These are phyloP conservation scores for Limnodromus scolopaceus DNA, from an alignment of 2,797 vertebrate species.

Conservation along the genomic window DNA sequence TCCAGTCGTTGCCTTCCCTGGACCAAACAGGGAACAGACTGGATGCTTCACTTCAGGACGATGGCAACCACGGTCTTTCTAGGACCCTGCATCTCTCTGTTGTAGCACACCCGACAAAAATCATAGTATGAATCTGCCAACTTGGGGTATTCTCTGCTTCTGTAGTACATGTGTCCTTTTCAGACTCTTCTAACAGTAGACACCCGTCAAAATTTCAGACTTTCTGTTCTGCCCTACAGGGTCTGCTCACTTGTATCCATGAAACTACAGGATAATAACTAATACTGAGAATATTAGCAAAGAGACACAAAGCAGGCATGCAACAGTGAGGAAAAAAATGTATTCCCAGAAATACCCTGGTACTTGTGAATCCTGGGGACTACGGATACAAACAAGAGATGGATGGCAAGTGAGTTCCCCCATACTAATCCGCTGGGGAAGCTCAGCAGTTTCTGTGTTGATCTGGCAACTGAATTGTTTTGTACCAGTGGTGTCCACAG, in stretches of 20 bases:
- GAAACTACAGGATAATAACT: neutral
- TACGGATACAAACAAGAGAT: neutral
- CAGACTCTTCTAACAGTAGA: neutral
- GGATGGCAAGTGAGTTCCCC: neutral
- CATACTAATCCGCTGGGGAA: neutral
- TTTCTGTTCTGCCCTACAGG: neutral
- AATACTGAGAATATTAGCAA: neutral
- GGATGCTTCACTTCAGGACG: neutral
- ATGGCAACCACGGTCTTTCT: neutral
- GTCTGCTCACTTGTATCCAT: neutral
- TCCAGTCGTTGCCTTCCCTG: neutral
- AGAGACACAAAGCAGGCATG: neutral
- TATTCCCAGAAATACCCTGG: neutral
- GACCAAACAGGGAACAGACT: neutral
- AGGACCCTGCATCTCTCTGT: accelerated
- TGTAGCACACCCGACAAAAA: neutral
- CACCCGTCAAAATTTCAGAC: neutral
- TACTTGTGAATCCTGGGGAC: neutral
- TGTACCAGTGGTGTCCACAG: neutral
- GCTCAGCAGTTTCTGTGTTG: neutral
- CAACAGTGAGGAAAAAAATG: neutral
- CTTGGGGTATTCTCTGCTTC: neutral
- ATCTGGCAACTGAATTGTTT: neutral
- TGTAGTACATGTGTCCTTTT: neutral
- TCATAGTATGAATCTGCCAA: accelerated